Base-by-base conservation (phyloP, 2,797 vertebrate species). In the Cetoscarus ocellatus region DNA sequence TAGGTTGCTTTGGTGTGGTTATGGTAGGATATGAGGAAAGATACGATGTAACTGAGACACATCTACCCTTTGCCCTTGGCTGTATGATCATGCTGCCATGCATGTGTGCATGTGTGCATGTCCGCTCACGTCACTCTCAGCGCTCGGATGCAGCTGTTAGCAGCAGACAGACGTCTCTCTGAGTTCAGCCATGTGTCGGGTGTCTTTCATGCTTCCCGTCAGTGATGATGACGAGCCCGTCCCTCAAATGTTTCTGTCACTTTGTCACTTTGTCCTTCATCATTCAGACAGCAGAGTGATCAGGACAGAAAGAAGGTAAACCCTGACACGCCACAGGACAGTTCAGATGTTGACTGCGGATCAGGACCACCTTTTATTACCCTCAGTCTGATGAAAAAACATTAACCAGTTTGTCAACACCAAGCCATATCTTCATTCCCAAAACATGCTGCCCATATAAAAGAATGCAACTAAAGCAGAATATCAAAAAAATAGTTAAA, bases 181-280 rank as follows among this genome's bases (percentile, higher is more conserved):
- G 73, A 71, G 61, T 67, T 74, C 14, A 15, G 50, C 72, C 56
- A 17, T 79, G 73, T 89, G 88, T 87, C 90, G 83, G 75, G 62
- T 79, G 89, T 90, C 88, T 77, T 27, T 87, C 88, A 83, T 8
- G 61, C 70, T 70, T 74, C 59, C 72, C 68, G 76, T 76, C 77
- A 77, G 61, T 8, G 61, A 27, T 49, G 70, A 58, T 68, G 76
- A 72, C 13, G 42, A 71, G 44, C 50, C 38, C 10, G 18, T 61
- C 73, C 76, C 55, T 73, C 70, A 57, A 67, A 67, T 72, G 69
- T 56, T 69, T 69, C 7, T 27, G 27, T 4, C 27, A 27, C 27
- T 27, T 6, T 69, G 84, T 79, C 86, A 68, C 67, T 0, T 5
- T 48, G 69, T 78, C 78, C 67, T 74, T 61, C 66, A 34, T 68